Base-by-base conservation (phyloP, 2,888 invertebrate genomes). In the Ormyrus thymus region DNA sequence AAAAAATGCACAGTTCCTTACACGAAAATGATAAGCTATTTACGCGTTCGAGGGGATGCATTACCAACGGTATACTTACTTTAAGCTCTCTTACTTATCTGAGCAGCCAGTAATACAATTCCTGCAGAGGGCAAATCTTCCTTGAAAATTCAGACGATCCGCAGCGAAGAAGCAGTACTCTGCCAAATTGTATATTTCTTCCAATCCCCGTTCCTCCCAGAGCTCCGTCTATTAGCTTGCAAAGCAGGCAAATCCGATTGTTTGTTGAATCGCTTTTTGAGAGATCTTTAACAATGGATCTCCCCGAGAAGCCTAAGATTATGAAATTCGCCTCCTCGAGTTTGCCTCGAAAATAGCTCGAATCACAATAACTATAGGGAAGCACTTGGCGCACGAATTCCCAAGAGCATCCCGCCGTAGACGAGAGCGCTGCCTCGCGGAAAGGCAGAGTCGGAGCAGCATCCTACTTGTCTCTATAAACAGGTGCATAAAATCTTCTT, bases 401-500 rank as follows among this genome's bases (percentile, higher is more conserved):
- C 43, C 66, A 29, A 59, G 59, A 43, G 56, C 7, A 61, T 71
- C 51, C 43, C 45, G 51, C 51, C 7, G 29, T 29, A 29, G 29
- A 29, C 29, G 29, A 29, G 29, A 29, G 29, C 29, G 29, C 29
- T 29, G 29, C 29, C 29, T 3, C 29, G 29, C 3, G 29, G 29
- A 29, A 29, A 3, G 29, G 29, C 29, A 29, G 29, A 29, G 29
- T 29, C 29, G 29, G 29, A 29, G 29, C 29, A 29, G 43, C 10
- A 51, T 29, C 29, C 29, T 61, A 72, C 46, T 55, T 65, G 55
- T 46, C 6, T 15, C 15, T 59, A 43, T 66, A 62, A 61, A 62
- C 69, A 46, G 61, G 55, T 58, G 56, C 69, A 50, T 13, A 43
- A 76, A 76, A 76, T 76, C 62, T 62, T 58, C 62, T 76, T 69